Base-by-base conservation (phyloP, 2,888 invertebrate species). In the Caenorhabditis imperialis region DNA sequence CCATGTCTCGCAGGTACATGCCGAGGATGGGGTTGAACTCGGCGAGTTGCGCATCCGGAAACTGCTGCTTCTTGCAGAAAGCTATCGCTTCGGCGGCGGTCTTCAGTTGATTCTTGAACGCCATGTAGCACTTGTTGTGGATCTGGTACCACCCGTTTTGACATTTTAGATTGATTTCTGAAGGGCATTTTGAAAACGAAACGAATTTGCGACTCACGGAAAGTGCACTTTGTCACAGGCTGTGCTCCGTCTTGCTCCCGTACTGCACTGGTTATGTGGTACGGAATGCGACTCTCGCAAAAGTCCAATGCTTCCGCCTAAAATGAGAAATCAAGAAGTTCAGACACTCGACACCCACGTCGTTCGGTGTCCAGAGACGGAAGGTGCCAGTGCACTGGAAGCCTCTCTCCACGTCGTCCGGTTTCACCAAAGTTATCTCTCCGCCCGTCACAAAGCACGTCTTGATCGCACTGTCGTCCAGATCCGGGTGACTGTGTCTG, bases 161-260 rank as follows among this genome's bases (percentile, higher is more conserved):
- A 18, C 57, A 57, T n/a, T 30, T 35, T 23, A 57, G 8, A 12
- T 57, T 57, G 22, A 57, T 22, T 44, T 57, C 57, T 57, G 35
- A 18, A 54, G 25, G 10, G 6, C 6, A 30, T 7, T n/a, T n/a
- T n/a, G n/a, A n/a, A n/a, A n/a, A n/a, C n/a, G n/a, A n/a, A n/a
- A n/a, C n/a, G n/a, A n/a, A n/a, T n/a, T n/a, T n/a, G n/a, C n/a
- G 10, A 30, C 30, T 30, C 30, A 30, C 30, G 30, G 10, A 30
- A 30, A 30, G 30, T 30, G 30, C 30, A 30, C 30, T 10, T 6
- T 30, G 30, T 30, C 30, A 7, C 30, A 6, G 30, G 30, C 10
- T 30, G 6, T 30, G 7, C 30, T 30, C 30, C 30, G 10, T 30
- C 10, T 30, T 6, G 30, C 6, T 30, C 6, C 16, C n/a, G 1